Evolutionary conservation across 2,888 invertebrate species (phyloP).

Genomic region (Ypsolopha sequella): DNA sequence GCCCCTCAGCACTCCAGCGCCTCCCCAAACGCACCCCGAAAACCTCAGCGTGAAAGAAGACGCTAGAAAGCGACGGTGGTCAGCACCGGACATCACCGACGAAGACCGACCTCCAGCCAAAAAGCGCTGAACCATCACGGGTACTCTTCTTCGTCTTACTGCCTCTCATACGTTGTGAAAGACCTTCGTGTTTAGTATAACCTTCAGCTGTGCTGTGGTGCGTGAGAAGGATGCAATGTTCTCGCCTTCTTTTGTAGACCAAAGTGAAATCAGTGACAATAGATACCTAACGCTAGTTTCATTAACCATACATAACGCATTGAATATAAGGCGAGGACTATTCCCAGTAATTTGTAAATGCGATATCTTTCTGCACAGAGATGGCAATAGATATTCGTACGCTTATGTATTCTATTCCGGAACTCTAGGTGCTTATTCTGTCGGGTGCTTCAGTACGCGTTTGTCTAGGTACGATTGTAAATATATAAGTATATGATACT

Average conservation of each 20-base stretch:
- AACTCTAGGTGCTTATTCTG: slow-evolving; percentile 68
- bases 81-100: slow-evolving; percentile 63
- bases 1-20: slow-evolving; percentile 41
- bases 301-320: neutral
- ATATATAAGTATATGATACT: slow-evolving; percentile 44
- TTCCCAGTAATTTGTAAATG: slow-evolving; percentile 3
- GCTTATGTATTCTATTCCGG: slow-evolving; percentile 62
- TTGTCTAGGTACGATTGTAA: slow-evolving; percentile 55
- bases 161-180: slow-evolving; percentile 36
- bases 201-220: neutral
- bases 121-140: slow-evolving; percentile 42
- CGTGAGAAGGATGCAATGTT: neutral
- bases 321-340: neutral
- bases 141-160: slow-evolving; percentile 12
- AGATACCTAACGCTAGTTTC: neutral
- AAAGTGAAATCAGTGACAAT: neutral
- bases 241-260: neutral
- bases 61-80: slow-evolving; percentile 69
- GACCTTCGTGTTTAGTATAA: slow-evolving; percentile 22
- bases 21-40: slow-evolving; percentile 60
- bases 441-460: slow-evolving; percentile 67
- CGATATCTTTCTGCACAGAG: slow-evolving; percentile 25
- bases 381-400: slow-evolving; percentile 44
- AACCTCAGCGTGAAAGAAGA: slow-evolving; percentile 67
- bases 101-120: slow-evolving; percentile 55